These are phyloP conservation scores for Chaetura pelagica DNA, from an alignment of 2,113 vertebrate genomes.

Conservation along the genomic window DNA sequence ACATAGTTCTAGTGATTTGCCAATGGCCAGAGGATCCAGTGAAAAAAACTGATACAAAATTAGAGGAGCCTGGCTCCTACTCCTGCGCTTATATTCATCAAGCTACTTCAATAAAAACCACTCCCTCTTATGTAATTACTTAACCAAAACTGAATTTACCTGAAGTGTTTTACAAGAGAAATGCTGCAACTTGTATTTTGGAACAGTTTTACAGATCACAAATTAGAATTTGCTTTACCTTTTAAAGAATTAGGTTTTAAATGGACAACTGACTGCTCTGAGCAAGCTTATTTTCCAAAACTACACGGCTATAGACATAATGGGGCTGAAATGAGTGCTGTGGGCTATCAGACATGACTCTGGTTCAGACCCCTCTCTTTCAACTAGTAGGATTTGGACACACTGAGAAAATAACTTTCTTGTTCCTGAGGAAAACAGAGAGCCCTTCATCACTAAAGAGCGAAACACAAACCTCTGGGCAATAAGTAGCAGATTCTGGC, in stretches of 20 bases:
- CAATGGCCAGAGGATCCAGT: conserved; percentile 1
- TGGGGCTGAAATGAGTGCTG: background rate
- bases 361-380: background rate
- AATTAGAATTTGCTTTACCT: conserved; percentile 11
- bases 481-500: background rate
- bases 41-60: conserved; percentile 43
- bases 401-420: conserved; percentile 40
- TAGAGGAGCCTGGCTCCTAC: conserved; percentile 59
- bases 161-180: background rate
- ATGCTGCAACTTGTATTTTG: background rate
- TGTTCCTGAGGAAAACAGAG: conserved; percentile 31
- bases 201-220: background rate
- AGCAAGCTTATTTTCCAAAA: conserved; percentile 31
- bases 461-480: conserved; percentile 33
- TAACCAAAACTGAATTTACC: conserved; percentile 12
- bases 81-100: conserved; percentile 55
- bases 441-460: conserved; percentile 33
- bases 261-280: background rate
- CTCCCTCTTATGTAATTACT: background rate
- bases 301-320: conserved; percentile 48
- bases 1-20: background rate
- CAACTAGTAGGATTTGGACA: conserved; percentile 3
- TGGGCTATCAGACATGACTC: background rate
- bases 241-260: background rate
- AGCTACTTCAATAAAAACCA: conserved; percentile 33